Conservation (phyloP, 92 coral and sea anemone species). For the Actinernus sp. region DNA sequence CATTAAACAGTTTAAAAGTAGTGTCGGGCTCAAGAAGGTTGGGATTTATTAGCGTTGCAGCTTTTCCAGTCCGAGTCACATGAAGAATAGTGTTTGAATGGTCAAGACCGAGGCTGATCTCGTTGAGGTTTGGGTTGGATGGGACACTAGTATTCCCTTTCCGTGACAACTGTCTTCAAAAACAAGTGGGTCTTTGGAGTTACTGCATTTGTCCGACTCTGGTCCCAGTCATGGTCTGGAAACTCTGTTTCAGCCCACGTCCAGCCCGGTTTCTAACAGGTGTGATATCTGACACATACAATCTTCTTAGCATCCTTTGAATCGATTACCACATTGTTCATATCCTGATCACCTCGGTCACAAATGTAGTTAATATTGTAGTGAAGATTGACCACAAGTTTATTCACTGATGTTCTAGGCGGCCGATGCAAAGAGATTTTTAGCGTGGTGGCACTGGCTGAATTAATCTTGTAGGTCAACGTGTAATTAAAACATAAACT, state of each 20-base stretch:
- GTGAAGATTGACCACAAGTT: slow-evolving; percentile 39
- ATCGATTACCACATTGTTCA: slow-evolving; percentile 31
- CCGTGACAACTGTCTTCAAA: slow-evolving; percentile 19
- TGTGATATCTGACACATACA: slow-evolving; percentile 34
- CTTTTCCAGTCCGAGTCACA: slow-evolving; percentile 62
- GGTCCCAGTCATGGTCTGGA: slow-evolving; percentile 61
- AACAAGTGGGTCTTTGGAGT: slow-evolving; percentile 67
- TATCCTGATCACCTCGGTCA: neutral
- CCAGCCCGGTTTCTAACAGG: slow-evolving; percentile 66
- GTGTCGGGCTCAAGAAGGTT: slow-evolving; percentile 63
- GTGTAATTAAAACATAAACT: too few relatives aligned
- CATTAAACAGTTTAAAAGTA: slow-evolving; percentile 45
- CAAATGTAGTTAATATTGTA: slow-evolving; percentile 34
- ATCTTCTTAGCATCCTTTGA: slow-evolving; percentile 75
- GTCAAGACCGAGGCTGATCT: neutral
- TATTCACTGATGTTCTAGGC: slow-evolving; percentile 22
- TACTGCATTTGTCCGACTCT: slow-evolving; percentile 35
- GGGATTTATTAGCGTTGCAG: slow-evolving; percentile 50
- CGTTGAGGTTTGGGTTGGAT: neutral
- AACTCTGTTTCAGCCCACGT: slow-evolving; percentile 37
- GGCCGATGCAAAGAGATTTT: slow-evolving; percentile 33
- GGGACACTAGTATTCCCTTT: neutral
- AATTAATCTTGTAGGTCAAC: slow-evolving; percentile 17
- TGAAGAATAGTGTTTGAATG: neutral
- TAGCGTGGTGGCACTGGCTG: too few relatives aligned